phyloP scores from a whole-genome alignment of 1,140 invertebrate genomes.

The Philotrypesis tridentata region DNA sequence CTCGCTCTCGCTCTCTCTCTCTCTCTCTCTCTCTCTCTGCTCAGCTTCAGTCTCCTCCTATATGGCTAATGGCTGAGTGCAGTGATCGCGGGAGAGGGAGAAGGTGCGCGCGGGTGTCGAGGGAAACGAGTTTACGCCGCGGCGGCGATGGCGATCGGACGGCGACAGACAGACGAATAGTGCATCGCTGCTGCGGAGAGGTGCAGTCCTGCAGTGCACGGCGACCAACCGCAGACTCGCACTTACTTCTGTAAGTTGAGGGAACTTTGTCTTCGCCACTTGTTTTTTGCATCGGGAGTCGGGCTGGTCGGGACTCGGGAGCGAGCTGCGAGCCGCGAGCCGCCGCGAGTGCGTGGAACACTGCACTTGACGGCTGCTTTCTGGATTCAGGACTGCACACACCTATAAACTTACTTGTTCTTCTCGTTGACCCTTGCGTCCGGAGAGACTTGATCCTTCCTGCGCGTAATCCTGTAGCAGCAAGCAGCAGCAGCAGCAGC shows the following conservation, averaged over 20 bases:
- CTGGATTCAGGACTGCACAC: not conserved
- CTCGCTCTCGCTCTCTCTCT: not conserved
- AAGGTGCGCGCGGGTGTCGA: constrained; percentile 32
- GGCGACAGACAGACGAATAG: not conserved
- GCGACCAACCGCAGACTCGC: constrained; percentile 40
- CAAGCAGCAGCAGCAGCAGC: too few species aligned
- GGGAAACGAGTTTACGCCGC: constrained; percentile 44
- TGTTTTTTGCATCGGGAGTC: constrained; percentile 19
- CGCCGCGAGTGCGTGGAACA: not conserved
- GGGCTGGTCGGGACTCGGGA: too few species aligned
- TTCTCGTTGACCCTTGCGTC: too few species aligned
- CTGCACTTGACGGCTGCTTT: not conserved
- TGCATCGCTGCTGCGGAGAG: not conserved
- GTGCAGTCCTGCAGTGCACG: too few species aligned
- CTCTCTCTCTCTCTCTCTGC: too few species aligned
- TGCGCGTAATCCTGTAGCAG: too few species aligned
- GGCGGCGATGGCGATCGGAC: constrained; percentile 13
- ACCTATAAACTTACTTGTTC: not conserved
- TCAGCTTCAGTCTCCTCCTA: not conserved
- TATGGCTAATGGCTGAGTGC: not conserved
- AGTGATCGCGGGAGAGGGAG: constrained; percentile 5
- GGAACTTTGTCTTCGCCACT: constrained; percentile 8
- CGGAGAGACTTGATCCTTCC: not conserved
- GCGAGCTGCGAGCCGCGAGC: too few species aligned
- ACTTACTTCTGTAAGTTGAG: constrained; percentile 9